Base-by-base conservation (phyloP, 2,797 vertebrate genomes). In the Rhincodon typus region DNA sequence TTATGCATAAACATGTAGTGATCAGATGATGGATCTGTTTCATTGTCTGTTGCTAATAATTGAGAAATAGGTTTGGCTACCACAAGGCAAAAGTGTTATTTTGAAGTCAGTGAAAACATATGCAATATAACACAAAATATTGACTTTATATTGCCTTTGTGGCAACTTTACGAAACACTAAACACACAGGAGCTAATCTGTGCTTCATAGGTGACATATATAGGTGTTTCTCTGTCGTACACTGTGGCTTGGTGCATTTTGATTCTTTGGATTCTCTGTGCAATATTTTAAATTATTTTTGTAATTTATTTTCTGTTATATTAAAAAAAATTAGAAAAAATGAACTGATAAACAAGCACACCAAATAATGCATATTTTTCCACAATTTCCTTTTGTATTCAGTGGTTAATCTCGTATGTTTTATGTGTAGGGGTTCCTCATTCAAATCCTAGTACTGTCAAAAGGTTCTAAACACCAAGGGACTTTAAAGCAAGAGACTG, bases 11-110 rank as follows among this genome's bases (percentile, higher is more conserved):
- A 69, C 23, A 93, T 42, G 12, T 10, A 42, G 90, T 93, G 90
- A 93, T n/a, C 42, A 69, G 66, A n/a, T 93, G 90, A 42, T 93
- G 90, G 90, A 69, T 93, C 90, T 67, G 90, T 93, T 67, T 42
- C 66, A 93, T 42, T 42, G 62, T n/a, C 19, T 38, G 42, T 93
- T 69, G 19, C n/a, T 93, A 93, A 93, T 93, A 84, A 34, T 15
- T 79, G 34, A n/a, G 13, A 79, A 38, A 38, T 79, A 79, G 38
- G 42, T 46, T 42, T 84, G 38, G 38, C n/a, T 7, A 7, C 38
- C 19, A 23, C 5, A 5, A 84, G 79, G 17, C 79, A 42, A 42
- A 42, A 42, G 0, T 42, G 79, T 38, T 21, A 42, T 6, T 84
- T 84, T 38, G 19, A 84, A n/a, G 38, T 38, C 79, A 84, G 79